Base-by-base conservation (phyloP, 2,113 vertebrate species). In the Dasyornis broadbenti region DNA sequence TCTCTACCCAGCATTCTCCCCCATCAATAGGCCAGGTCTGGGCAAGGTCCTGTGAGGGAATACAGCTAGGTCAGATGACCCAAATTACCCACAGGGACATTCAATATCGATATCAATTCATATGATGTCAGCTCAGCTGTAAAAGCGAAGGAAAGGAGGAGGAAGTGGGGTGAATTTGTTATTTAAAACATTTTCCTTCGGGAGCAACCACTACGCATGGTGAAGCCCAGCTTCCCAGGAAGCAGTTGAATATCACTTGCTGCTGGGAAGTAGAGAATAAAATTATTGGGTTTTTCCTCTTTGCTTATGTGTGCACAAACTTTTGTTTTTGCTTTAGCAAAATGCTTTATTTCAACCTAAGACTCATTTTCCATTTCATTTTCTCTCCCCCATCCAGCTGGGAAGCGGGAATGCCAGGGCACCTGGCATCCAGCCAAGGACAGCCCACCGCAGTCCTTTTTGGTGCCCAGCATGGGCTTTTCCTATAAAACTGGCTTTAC, bases 161-260 rank as follows among this genome's bases (percentile, higher is more conserved):
- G 19, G 27, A 88, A 59, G 10, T 13, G 12, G 6, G 1, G 3
- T 13, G 3, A 9, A 45, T 66, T 52, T 52, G 8, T 44, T 39
- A 28, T 20, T 45, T 37, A 44, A 15, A 30, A 5, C 40, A 6
- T 52, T 73, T 59, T 23, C 4, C 27, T 66, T 52, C 39, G 37
- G 69, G 19, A 59, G 60, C 22, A 52, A 16, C 13, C 7, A 15
- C 44, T 72, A 14, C 0, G 1, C 0, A 1, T 59, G 18, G 52
- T 50, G 50, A 50, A 27, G 22, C 50, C 26, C 15, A 56, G 10
- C 6, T 65, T 81, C 50, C 52, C 7, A 6, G 66, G 23, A 44
- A n/a, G 27, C 24, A 27, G 15, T 15, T 28, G 33, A 28, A 28
- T 65, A 81, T 44, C 44, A 33, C 19, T 64, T 57, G 12, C 42